Conservation (phyloP, 2,797 vertebrate genomes). For the Phataginus tetradactyla region DNA sequence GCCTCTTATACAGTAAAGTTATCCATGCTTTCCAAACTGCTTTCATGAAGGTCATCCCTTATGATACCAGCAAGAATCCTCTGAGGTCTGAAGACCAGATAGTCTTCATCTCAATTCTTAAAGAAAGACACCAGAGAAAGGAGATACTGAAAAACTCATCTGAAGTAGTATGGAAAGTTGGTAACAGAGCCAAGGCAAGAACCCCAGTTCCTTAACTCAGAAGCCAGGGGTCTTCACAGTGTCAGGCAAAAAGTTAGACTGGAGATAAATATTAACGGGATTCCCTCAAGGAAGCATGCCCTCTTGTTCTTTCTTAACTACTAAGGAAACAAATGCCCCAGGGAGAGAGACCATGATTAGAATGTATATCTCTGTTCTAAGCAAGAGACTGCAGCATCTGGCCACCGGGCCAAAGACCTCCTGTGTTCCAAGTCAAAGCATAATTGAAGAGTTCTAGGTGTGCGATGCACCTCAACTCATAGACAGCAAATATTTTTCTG, state of each 20-base stretch:
- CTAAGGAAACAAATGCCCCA: not conserved
- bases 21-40: not conserved
- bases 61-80: not conserved
- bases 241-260: not conserved
- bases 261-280: not conserved
- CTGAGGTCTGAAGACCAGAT: not conserved
- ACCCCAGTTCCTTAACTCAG: not conserved
- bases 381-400: too few relatives aligned
- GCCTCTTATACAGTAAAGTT: not conserved
- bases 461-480: not conserved
- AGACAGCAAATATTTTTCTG: not conserved
- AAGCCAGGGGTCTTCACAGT: not conserved
- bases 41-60: not conserved
- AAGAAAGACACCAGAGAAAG: not conserved
- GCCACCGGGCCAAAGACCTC: not conserved
- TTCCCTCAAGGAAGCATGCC: not conserved
- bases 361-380: not conserved
- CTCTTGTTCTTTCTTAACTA: not conserved
- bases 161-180: not conserved
- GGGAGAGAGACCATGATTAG: not conserved
- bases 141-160: not conserved
- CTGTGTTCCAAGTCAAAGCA: not conserved
- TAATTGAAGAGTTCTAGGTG: not conserved
- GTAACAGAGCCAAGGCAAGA: not conserved
- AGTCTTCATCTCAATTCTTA: not conserved